These are phyloP conservation scores for Gymnorhina tibicen DNA, from an alignment of 2,113 vertebrate genomes.

Conservation along the genomic window DNA sequence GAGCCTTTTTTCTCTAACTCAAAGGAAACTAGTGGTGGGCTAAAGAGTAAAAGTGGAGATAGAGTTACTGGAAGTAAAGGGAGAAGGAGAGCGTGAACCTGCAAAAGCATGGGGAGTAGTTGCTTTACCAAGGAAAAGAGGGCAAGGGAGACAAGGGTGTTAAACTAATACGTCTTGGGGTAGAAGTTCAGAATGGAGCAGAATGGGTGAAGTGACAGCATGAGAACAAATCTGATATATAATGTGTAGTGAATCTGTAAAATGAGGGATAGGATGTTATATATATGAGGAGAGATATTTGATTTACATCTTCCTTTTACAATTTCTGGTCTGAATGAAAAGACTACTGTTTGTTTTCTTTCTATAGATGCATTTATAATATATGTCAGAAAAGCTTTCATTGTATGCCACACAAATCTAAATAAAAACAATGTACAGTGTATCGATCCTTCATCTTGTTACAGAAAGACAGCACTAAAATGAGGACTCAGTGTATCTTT, in stretches of 20 bases:
- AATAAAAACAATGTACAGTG: not conserved
- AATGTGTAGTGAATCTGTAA: not conserved
- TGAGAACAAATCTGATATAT: not conserved
- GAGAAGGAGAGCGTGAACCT: not conserved
- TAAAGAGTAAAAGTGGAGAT: not conserved
- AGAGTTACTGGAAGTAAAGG: not conserved
- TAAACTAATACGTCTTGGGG: not conserved
- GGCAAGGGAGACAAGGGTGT: not conserved
- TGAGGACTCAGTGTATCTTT: not conserved
- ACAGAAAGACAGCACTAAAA: not conserved
- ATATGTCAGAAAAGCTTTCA: not conserved
- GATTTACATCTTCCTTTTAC: not conserved
- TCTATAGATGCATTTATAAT: not conserved
- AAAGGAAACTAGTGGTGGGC: not conserved
- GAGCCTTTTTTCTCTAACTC: not conserved
- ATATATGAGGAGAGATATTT: not conserved
- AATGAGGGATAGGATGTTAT: not conserved
- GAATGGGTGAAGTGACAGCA: not conserved
- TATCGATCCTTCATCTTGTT: not conserved
- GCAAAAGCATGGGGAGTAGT: not conserved
- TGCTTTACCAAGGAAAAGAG: not conserved
- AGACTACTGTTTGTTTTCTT: not conserved
- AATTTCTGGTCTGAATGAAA: not conserved
- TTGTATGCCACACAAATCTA: not conserved
- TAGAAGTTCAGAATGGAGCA: not conserved